These are phyloP conservation scores for Dicrostonyx torquatus DNA, from an alignment of 2,797 vertebrate genomes.

Conservation along the genomic window DNA sequence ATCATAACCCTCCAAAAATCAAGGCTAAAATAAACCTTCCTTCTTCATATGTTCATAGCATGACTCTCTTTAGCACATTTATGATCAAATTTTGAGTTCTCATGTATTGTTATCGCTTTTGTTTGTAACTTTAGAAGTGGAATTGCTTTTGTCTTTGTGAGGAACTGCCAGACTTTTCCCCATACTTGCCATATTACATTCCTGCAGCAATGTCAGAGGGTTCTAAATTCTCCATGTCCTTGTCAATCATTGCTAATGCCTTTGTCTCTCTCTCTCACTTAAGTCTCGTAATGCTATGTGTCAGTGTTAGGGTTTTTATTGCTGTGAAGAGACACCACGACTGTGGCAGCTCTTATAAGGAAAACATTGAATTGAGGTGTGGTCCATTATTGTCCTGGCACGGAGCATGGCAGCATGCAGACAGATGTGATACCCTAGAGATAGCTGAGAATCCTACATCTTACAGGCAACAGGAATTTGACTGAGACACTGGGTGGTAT, in stretches of 20 bases:
- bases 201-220: not conserved
- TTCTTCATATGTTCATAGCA: not conserved
- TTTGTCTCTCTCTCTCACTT: conserved; percentile 8
- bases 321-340: not conserved
- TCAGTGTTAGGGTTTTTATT: not conserved
- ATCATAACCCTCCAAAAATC: not conserved
- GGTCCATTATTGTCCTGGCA: not conserved
- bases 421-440: not conserved
- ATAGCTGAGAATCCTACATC: not conserved
- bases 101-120: conserved; percentile 23
- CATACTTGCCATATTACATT: not conserved
- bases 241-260: not conserved
- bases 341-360: not conserved
- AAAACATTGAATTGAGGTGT: not conserved
- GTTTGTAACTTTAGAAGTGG: not conserved
- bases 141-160: conserved; percentile 2
- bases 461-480: not conserved
- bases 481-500: not conserved
- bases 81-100: not conserved
- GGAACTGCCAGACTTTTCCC: not conserved
- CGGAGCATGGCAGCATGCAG: not conserved
- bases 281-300: conserved; percentile 5
- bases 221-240: not conserved
- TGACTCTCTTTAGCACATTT: not conserved
- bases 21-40: not conserved